Conservation (phyloP, 2,113 vertebrate genomes). For the Mastomys coucha region DNA sequence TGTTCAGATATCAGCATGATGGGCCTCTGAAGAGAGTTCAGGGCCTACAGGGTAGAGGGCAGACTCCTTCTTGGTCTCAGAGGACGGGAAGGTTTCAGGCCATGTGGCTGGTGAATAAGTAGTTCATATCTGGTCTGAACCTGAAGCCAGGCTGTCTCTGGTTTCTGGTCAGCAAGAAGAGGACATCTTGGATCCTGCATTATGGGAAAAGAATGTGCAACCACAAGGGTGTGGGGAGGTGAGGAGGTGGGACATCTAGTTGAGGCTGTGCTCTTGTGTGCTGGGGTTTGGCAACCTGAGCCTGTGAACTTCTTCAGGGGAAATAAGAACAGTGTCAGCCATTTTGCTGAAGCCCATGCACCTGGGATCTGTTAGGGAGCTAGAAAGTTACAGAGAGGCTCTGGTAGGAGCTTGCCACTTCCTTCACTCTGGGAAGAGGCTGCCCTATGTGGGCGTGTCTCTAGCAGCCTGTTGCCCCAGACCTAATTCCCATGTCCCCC, state of each 20-base stretch:
- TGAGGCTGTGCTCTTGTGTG: background rate
- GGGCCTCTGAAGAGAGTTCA: background rate
- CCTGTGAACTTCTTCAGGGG: background rate
- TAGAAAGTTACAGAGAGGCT: background rate
- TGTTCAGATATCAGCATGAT: too few species aligned
- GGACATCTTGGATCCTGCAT: background rate
- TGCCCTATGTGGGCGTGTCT: too few species aligned
- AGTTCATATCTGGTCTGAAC: background rate
- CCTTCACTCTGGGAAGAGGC: background rate
- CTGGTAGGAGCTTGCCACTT: too few species aligned
- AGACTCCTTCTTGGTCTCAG: background rate
- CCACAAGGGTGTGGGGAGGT: background rate
- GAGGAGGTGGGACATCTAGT: background rate
- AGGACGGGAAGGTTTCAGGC: too few species aligned
- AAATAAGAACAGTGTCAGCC: background rate
- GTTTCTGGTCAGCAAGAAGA: background rate
- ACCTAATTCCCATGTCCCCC: background rate
- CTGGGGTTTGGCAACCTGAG: background rate
- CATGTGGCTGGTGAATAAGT: background rate
- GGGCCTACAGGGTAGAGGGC: background rate
- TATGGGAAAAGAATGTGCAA: background rate
- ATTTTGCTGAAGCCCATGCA: background rate
- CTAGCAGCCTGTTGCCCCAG: background rate
- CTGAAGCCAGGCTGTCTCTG: background rate
- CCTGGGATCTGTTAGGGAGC: background rate